These are phyloP conservation scores for Chymomyza costata DNA, from an alignment of 1,140 invertebrate species.

Conservation along the genomic window DNA sequence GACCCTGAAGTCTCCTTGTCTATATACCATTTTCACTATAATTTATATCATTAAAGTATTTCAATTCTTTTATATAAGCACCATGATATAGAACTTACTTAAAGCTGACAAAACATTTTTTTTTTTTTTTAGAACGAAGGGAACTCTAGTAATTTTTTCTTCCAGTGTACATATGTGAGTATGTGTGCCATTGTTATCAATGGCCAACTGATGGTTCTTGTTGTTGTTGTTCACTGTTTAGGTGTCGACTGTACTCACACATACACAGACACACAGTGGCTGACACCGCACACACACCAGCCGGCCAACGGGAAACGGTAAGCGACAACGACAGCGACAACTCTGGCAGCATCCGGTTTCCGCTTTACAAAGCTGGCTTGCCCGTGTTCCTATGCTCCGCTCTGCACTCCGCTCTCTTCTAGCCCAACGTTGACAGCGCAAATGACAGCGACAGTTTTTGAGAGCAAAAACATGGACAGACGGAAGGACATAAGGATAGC, in stretches of 20 bases:
- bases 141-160: neutral
- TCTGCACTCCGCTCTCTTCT: conserved; percentile 3
- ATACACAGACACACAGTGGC: neutral
- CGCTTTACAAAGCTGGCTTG: conserved; percentile 12
- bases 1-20: no score
- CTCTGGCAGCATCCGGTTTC: conserved; percentile 47
- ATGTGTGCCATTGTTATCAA: conserved; percentile 25
- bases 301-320: conserved; percentile 33
- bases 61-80: no score
- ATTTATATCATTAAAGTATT: no score
- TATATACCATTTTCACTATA: no score
- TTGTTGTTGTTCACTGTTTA: conserved; percentile 15
- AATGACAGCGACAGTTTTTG: conserved; percentile 43
- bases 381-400: conserved; percentile 2
- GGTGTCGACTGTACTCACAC: conserved; percentile 3
- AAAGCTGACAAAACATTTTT: conserved; percentile 38
- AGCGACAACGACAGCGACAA: conserved; percentile 48
- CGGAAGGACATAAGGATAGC: no score
- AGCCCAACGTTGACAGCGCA: conserved; percentile 32
- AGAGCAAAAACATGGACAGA: neutral
- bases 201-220: conserved; percentile 8
- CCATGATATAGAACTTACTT: no score
- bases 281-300: neutral
- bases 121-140: no score
- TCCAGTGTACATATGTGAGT: neutral